phyloP scores from a whole-genome alignment of 2,113 vertebrate species.

The Arothron firmamentum region DNA sequence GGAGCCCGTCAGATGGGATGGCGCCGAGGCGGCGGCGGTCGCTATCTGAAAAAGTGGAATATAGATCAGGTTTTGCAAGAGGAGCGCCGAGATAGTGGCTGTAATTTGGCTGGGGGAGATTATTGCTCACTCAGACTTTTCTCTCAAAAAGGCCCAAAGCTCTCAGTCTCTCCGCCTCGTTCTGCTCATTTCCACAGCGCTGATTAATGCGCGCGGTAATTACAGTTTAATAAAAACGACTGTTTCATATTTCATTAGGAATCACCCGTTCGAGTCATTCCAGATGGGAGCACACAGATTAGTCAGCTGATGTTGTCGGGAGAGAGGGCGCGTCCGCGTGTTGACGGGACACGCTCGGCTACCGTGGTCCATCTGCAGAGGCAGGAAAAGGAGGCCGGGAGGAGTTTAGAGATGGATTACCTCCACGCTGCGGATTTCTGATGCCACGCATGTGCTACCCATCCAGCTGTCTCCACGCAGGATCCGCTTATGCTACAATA shows the following conservation, averaged over 20 bases:
- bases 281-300: slow-evolving; percentile 48
- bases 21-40: slow-evolving; percentile 1
- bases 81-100: slow-evolving; percentile 25
- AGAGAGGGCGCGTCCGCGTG: slow-evolving; percentile 3
- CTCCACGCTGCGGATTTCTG: slow-evolving; percentile 9
- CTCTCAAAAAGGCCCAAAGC: slow-evolving; percentile 33
- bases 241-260: slow-evolving; percentile 63
- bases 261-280: slow-evolving; percentile 39
- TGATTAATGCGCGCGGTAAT: slow-evolving; percentile 62
- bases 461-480: neutral
- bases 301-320: slow-evolving; percentile 39
- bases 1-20: neutral
- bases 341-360: slow-evolving; percentile 19
- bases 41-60: slow-evolving; percentile 21
- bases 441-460: neutral
- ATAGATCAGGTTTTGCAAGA: slow-evolving; percentile 22
- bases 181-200: slow-evolving; percentile 21
- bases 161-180: slow-evolving; percentile 6
- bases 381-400: slow-evolving; percentile 16
- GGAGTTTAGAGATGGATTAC: slow-evolving; percentile 19
- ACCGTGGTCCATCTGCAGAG: slow-evolving; percentile 24
- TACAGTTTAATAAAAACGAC: slow-evolving; percentile 59
- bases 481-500: neutral
- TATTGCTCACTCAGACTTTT: slow-evolving; percentile 46
- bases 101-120: slow-evolving; percentile 41